A percentile compares a stretch with the other conserved stretches of the same genome.
Evolutionary conservation across 2,113 vertebrate genomes (phyloP).

Genomic region (Empidonax traillii): DNA sequence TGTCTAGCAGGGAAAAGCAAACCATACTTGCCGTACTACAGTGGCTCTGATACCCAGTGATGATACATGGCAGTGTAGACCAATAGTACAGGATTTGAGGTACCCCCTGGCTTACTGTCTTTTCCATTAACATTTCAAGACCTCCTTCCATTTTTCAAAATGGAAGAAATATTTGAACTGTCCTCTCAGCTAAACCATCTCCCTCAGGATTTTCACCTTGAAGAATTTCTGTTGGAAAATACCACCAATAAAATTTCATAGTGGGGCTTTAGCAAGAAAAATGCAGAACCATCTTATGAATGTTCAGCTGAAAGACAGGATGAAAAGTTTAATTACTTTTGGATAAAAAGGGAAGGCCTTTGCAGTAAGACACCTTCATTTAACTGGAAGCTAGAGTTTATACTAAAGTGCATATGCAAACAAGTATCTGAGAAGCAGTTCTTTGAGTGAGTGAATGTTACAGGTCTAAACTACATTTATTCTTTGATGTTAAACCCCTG

Average conservation of each 20-base stretch:
- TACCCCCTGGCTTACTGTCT: background rate
- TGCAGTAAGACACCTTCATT: background rate
- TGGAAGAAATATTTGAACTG: background rate
- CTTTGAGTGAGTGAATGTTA: background rate
- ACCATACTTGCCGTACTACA: background rate
- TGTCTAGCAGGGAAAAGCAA: background rate
- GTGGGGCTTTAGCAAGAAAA: background rate
- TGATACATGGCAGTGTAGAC: background rate
- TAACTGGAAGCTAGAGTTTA: background rate
- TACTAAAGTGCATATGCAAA: background rate
- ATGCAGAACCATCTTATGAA: background rate
- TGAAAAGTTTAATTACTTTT: background rate
- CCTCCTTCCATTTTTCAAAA: background rate
- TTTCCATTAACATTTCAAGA: background rate
- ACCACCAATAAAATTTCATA: background rate
- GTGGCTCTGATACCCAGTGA: background rate
- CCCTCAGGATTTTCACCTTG: background rate
- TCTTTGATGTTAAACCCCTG: background rate
- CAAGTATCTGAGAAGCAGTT: background rate
- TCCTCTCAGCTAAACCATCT: background rate
- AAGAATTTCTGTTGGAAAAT: background rate
- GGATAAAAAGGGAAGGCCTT: background rate
- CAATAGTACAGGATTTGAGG: fast-evolving
- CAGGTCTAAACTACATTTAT: background rate
- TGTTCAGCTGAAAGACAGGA: background rate